These are phyloP conservation scores for Holcopasites calliopsidis DNA, from an alignment of 1,140 invertebrate genomes.

Conservation along the genomic window DNA sequence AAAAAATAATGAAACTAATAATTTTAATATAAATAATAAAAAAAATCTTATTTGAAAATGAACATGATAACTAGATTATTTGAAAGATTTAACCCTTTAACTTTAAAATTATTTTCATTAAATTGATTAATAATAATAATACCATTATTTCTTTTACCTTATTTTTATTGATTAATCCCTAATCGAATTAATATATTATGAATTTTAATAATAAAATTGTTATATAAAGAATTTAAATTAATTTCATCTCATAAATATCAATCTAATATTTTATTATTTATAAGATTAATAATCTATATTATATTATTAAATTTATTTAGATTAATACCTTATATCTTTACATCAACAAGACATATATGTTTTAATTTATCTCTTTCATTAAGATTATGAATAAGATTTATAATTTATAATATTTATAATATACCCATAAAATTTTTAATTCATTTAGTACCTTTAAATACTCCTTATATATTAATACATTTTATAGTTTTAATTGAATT, in stretches of 20 bases:
- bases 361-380: conserved; percentile 81
- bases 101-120: conserved; percentile 70
- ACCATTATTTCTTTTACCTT: neutral
- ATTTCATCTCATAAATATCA: conserved; percentile 66
- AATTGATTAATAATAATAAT: conserved; percentile 78
- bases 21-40: conserved; percentile 75
- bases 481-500: conserved; percentile 84
- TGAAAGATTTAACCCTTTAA: conserved; percentile 61
- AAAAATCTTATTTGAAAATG: conserved; percentile 65
- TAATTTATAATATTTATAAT: conserved; percentile 81
- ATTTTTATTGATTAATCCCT: neutral
- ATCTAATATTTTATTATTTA: conserved; percentile 78
- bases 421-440: conserved; percentile 79
- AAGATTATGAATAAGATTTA: conserved; percentile 82
- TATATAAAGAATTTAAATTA: conserved; percentile 38
- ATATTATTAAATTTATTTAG: conserved; percentile 78
- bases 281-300: conserved; percentile 79
- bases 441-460: conserved; percentile 83
- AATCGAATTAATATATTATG: neutral
- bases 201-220: conserved; percentile 10
- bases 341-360: conserved; percentile 81
- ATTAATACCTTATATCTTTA: conserved; percentile 85
- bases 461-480: conserved; percentile 82
- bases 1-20: conserved; percentile 78
- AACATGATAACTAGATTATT: conserved; percentile 63